Evolutionary conservation across 2,797 vertebrate genomes (phyloP), one percentile per base, ranked within the genome.

Genomic region (Eulemur mongoz): DNA sequence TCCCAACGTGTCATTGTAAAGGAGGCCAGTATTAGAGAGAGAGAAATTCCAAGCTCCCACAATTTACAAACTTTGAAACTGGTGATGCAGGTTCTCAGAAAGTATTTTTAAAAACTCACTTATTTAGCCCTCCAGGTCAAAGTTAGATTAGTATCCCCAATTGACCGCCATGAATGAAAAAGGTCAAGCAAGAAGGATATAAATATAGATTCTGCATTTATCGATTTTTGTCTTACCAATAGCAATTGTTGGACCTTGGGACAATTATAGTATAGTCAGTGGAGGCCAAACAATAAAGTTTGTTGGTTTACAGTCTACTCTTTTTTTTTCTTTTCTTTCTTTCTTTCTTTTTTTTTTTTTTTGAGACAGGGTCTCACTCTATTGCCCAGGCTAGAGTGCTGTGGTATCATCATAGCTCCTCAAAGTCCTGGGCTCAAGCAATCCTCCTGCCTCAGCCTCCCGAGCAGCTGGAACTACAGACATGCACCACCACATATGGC

Each of bases 121-220:
- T 45, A 10, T 48, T 93, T 78, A 83, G 38, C 25, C 38, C 80
- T 78, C 63, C 27, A 73, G 54, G 70, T 93, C 88, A 95, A 75
- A 85, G 90, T 48, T 70, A 92, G 75, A 90, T 85, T 82, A 90
- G 82, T 88, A 94, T 52, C 27, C 27, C 52, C 88, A 92, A 22
- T 0, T 76, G 75, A 84, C 75, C 59, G 81, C 35, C 10, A 35
- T 5, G 23, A 63, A 20, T 61, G 40, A 30, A 61, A 57, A 86
- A 23, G 30, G 38, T 10, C 48, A 38, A 96, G 38, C 38, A 82
- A 79, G 40, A 63, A 81, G 17, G 48, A 80, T 23, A 65, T 6
- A 15, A 20, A 59, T 78, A 85, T 65, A 45, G 54, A 54, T 32
- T 81, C 82, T 88, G n/a, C 18, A 54, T 93, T 76, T 75, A 94